Evolutionary conservation across 2,113 vertebrate species (phyloP), one percentile per base, ranked within the genome.

Genomic region (Dissostichus mawsoni): DNA sequence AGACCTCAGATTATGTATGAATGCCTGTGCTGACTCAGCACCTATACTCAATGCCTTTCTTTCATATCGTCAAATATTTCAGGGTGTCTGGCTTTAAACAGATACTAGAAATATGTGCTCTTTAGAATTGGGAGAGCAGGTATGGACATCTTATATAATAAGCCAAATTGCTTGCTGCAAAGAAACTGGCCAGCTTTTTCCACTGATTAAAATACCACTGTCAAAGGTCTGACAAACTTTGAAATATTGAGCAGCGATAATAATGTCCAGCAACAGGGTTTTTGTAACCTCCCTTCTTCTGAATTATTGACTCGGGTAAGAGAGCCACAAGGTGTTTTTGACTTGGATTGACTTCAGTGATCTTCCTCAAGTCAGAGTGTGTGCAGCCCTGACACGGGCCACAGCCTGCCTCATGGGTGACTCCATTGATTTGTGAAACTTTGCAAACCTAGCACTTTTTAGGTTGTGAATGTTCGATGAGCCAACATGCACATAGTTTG

Each of bases 381-480:
- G 14, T 70, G 55, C 33, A 48, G n/a, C 59, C n/a, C 16, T 0
- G 17, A 66, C 45, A 62, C 41, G n/a, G 58, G 41, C 69, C 36
- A 55, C 59, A 61, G 53, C 62, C 41, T 62, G 66, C 77, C 87
- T 87, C 67, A 69, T 58, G 77, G 80, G 66, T 72, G 56, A 77
- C 65, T 74, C 25, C 20, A 86, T 87, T 67, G 83, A 90, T 89
- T 92, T 80, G 72, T 83, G 69, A 76, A 76, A 78, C 69, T 84
- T 58, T 0, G 50, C 44, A 75, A 72, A 71, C 67, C 68, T 56
- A 58, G 83, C 80, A 78, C 47, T 18, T 29, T 9, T 67, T 47
- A 16, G 14, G 25, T 51, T 76, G 51, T 50, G 14, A 68, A 50
- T 74, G 48, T 55, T 57, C 29, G 2, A 56, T 20, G n/a, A 62